Conservation (phyloP, 2,113 vertebrate species). For the Brachyhypopomus gauderio region DNA sequence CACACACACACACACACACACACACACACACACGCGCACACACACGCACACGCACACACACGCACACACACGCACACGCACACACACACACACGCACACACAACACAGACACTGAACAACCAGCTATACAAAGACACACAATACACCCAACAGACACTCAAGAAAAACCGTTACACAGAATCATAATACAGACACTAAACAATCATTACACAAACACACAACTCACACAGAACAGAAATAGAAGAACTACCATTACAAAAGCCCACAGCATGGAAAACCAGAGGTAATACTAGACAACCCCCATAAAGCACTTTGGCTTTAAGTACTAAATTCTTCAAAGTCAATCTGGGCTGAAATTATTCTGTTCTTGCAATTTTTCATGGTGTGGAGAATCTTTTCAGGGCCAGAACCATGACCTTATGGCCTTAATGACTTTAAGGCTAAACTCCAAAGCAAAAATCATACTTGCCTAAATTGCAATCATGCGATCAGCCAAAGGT, state of each 20-base stretch:
- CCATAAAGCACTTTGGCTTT: too few species aligned
- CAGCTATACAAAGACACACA: constrained; percentile 25
- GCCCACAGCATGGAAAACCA: too few species aligned
- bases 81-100: constrained; percentile 7
- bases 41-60: constrained; percentile 48
- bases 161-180: background rate
- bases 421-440: too few species aligned
- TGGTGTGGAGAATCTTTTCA: too few species aligned
- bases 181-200: constrained; percentile 28
- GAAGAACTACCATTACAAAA: background rate
- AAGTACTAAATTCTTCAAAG: too few species aligned
- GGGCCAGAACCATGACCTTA: too few species aligned
- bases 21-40: constrained; percentile 50
- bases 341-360: too few species aligned
- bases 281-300: too few species aligned
- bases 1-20: too few species aligned
- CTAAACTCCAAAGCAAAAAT: background rate
- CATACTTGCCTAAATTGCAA: background rate
- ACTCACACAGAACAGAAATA: background rate
- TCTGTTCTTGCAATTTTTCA: too few species aligned
- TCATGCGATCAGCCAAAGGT: background rate
- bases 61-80: constrained; percentile 46
- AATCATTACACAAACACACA: constrained; percentile 4
- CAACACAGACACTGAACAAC: constrained; percentile 34
- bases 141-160: constrained; percentile 19